Evolutionary conservation across 2,113 vertebrate genomes (phyloP), one percentile per base, ranked within the genome.

Genomic region (Corythornis madagascariensis): DNA sequence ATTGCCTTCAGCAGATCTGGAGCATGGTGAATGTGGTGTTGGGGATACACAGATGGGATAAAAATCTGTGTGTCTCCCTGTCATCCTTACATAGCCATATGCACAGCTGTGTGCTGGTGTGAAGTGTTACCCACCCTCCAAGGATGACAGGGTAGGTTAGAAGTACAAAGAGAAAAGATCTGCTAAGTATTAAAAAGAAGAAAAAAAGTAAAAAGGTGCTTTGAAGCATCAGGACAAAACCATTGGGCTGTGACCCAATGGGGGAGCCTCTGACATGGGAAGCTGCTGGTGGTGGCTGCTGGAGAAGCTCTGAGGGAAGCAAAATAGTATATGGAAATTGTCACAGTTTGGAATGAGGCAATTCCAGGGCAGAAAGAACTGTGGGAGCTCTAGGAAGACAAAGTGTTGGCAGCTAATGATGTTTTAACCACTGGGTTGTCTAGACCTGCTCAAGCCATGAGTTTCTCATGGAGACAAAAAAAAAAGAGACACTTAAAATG

Each of bases 381-480:
- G 81, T 90, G 89, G 64, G 89, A 96, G 89, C 87, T 82, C 60
- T 87, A 76, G n/a, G 64, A 94, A 71, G 87, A 89, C 78, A 85
- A 90, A 95, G 56, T 85, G 40, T 67, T 96, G 95, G 92, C 96
- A 96, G 56, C 84, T 85, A 40, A 20, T 31, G 42, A 48, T 84
- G 55, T 91, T 95, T 77, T 89, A 96, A 93, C 89, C 84, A 75
- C 84, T 52, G 87, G 52, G 82, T 83, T 94, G 96, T 93, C 92
- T 92, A 91, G 94, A 95, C 96, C 91, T 96, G 96, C 82, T 94
- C 78, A 75, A 81, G n/a, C 16, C 20, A 56, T 26, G 75, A 48
- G 52, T 89, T 96, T 96, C 92, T 96, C 72, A 38, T 80, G 56
- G 89, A 38, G 48, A 50, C 71, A 95, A 94, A 92, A 94, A 92